Evolutionary conservation across 2,888 invertebrate genomes (phyloP).

Genomic region (Amblyjoppa proteus): DNA sequence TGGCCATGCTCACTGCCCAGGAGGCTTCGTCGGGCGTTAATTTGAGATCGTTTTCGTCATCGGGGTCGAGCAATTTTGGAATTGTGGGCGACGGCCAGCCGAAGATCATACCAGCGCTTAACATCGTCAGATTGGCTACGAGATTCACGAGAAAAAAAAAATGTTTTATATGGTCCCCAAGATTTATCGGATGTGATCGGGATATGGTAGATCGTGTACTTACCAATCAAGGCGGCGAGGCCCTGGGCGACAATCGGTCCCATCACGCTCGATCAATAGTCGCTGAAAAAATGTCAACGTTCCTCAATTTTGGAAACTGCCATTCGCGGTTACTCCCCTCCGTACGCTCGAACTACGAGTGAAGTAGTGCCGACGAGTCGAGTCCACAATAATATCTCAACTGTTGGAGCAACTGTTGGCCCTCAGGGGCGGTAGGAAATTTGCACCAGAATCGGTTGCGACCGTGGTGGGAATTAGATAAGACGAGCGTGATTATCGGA

Average conservation of each 20-base stretch:
- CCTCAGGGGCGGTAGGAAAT: neutral
- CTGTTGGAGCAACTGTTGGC: neutral
- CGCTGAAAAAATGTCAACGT: neutral
- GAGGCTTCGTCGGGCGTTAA: neutral
- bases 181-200: neutral
- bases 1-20: conserved; percentile 32
- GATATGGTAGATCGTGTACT: neutral
- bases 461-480: neutral
- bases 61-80: conserved; percentile 42
- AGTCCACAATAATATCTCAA: too few species aligned
- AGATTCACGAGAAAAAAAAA: neutral
- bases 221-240: neutral
- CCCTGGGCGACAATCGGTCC: neutral
- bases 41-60: neutral
- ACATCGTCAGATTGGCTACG: conserved; percentile 28
- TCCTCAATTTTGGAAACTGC: neutral
- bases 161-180: neutral
- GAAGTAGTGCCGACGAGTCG: too few species aligned
- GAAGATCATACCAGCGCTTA: conserved; percentile 28
- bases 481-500: neutral
- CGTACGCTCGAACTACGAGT: too few species aligned
- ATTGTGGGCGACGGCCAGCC: conserved; percentile 33
- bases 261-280: neutral
- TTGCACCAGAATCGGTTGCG: neutral
- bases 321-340: neutral